Evolutionary conservation across 2,888 invertebrate genomes (phyloP), one percentile per base, ranked within the genome.

Genomic region (Carpatolechia fugitivella): DNA sequence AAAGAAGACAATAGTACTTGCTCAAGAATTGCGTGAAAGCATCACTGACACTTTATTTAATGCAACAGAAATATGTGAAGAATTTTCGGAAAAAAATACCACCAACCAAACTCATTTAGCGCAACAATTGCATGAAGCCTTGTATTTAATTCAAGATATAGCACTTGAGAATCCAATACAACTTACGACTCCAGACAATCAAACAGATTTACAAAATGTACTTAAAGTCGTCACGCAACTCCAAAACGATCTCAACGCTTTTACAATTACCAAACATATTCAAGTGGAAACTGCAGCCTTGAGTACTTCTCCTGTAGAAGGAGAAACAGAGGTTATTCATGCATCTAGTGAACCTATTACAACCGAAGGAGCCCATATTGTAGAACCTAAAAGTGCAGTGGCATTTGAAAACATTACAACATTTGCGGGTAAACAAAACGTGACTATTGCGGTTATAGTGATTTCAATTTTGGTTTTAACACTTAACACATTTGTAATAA

Each of bases 1-100:
- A 8, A 47, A 46, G 18, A 49, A 59, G n/a, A 61, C 63, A 1
- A 41, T 63, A 8, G n/a, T 13, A 5, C 35, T 60, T 29, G 60
- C 63, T 7, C 48, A 52, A 38, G 56, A 60, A 33, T 44, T 61
- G 2, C 57, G 52, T 5, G 49, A 59, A 14, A 46, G 30, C 36
- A 56, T 60, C 7, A 40, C 52, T 1, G 30, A 18, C 41, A 11
- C 36, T 36, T 10, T 38, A 41, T 13, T 5, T 40, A 14, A 14
- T 14, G 14, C 24, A 4, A 24, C 24, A 24, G 3, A 24, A n/a
- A 40, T 24, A 8, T 10, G 3, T 7, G 13, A 6, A 10, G n/a
- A 29, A 7, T 14, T 8, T 5, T 8, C 10, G 8, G 16, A 1
- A 41, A 18, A 5, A 11, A n/a, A 7, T 11, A 20, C 11, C 1